Conservation (phyloP, 2,797 vertebrate genomes). For the Myotis myotis region DNA sequence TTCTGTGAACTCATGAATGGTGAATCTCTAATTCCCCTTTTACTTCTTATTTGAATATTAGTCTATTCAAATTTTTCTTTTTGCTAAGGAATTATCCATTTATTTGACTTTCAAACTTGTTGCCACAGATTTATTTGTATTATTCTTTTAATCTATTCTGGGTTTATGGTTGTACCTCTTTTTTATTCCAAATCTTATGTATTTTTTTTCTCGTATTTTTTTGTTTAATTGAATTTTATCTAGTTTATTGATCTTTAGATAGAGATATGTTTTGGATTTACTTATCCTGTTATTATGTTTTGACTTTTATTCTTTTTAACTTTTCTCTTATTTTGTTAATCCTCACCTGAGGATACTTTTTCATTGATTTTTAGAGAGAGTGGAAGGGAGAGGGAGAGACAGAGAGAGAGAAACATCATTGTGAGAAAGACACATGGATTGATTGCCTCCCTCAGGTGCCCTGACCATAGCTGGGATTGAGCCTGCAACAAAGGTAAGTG, state of each 20-base stretch:
- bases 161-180: background rate
- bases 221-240: constrained; percentile 5
- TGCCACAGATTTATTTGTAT: constrained; percentile 5
- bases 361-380: too few species aligned
- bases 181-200: background rate
- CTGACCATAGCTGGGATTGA: too few species aligned
- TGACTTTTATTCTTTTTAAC: constrained; percentile 17
- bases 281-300: background rate
- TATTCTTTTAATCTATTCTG: background rate
- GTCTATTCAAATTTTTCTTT: constrained; percentile 38
- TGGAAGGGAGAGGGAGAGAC: too few species aligned
- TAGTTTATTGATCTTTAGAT: constrained; percentile 3
- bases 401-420: too few species aligned
- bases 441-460: too few species aligned
- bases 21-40: background rate
- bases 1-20: background rate
- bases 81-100: constrained; percentile 38
- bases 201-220: constrained; percentile 1
- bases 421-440: too few species aligned
- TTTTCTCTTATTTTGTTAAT: background rate
- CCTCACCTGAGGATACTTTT: too few species aligned
- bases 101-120: background rate
- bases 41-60: constrained; percentile 32
- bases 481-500: too few species aligned
- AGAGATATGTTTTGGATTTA: background rate